Conservation (phyloP, 2,797 vertebrate species). For the Gallinago nigripennis region DNA sequence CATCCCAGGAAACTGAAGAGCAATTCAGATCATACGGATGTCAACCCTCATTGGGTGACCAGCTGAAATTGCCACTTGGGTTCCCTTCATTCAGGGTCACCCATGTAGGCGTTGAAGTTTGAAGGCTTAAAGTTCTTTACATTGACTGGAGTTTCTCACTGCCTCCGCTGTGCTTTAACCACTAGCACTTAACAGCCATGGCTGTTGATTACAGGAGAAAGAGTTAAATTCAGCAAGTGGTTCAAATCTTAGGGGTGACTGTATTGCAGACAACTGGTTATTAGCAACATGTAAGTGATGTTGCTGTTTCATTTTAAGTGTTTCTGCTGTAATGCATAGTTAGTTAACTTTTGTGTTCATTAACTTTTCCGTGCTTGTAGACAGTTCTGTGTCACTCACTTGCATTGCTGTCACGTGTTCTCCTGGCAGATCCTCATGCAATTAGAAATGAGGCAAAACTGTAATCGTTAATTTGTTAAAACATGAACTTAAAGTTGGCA, state of each 20-base stretch:
- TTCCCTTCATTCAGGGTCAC: not conserved
- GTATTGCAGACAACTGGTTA: not conserved
- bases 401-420: fast-evolving
- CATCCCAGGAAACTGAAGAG: not conserved
- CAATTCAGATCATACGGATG: not conserved
- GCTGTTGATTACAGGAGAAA: not conserved
- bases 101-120: not conserved
- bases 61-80: not conserved
- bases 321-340: not conserved
- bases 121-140: not conserved
- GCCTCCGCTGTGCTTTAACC: not conserved
- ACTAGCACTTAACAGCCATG: not conserved
- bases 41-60: not conserved
- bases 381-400: not conserved
- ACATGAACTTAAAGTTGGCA: not conserved
- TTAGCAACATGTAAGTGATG: not conserved
- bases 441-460: not conserved
- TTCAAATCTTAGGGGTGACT: not conserved
- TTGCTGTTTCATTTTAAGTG: not conserved
- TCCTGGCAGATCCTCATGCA: not conserved
- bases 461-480: not conserved
- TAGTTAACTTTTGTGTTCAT: not conserved
- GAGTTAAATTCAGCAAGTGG: not conserved
- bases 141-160: not conserved
- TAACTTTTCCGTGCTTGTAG: not conserved